Evolutionary conservation across 2,113 vertebrate species (phyloP).

Genomic region (Grantiella picta): DNA sequence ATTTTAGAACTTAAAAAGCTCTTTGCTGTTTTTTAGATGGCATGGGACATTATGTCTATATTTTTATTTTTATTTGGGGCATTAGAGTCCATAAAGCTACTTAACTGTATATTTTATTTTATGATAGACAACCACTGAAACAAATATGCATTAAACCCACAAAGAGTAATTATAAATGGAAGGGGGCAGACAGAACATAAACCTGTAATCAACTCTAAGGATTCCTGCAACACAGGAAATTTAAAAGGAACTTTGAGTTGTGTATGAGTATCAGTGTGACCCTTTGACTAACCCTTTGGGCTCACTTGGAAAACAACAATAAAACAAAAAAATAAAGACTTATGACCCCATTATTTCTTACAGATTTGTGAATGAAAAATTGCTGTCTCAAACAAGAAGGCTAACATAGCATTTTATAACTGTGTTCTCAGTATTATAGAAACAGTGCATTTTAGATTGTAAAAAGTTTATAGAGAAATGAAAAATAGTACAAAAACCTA

Average conservation of each 20-base stretch:
- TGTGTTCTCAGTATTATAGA: background rate
- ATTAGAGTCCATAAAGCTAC: background rate
- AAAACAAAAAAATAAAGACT: background rate
- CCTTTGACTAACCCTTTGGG: background rate
- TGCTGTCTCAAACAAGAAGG: background rate
- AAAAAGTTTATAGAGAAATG: background rate
- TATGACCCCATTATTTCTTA: background rate
- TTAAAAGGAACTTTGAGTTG: background rate
- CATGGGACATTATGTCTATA: background rate
- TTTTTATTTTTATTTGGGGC: constrained; percentile 3
- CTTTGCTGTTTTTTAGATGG: background rate
- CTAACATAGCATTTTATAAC: background rate
- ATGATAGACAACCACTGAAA: background rate
- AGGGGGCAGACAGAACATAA: background rate
- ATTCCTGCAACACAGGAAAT: background rate
- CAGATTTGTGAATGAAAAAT: background rate
- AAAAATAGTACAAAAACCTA: background rate
- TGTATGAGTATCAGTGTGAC: background rate
- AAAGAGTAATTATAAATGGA: background rate
- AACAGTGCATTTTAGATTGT: background rate
- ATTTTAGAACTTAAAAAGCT: background rate
- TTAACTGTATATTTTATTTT: background rate
- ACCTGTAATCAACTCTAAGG: background rate
- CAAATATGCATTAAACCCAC: background rate
- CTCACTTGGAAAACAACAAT: background rate